Evolutionary conservation across 2,888 invertebrate species (phyloP).

Genomic region (Tinea semifulvella): DNA sequence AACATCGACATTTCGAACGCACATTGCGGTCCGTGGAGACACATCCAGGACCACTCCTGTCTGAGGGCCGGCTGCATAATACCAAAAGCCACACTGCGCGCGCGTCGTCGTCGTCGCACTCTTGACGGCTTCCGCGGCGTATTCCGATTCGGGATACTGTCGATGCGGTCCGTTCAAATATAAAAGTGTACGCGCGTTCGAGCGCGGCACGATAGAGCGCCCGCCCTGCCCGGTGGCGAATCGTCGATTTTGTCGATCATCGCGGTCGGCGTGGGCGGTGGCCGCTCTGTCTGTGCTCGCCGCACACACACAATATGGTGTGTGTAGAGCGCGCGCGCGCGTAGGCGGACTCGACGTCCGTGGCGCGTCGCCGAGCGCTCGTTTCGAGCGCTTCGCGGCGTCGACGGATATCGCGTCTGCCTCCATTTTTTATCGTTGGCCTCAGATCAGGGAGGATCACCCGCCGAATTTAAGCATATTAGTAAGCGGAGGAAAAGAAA

Average conservation of each 20-base stretch:
- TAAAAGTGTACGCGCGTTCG: too few species aligned
- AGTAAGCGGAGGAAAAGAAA: slow-evolving; percentile 78
- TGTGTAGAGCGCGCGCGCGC: too few species aligned
- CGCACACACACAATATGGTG: too few species aligned
- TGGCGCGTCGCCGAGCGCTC: slow-evolving; percentile 21
- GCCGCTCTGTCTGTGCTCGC: too few species aligned
- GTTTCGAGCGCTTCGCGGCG: slow-evolving; percentile 24
- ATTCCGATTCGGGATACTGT: too few species aligned
- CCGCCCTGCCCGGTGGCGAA: too few species aligned
- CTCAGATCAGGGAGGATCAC: slow-evolving; percentile 51
- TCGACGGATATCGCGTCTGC: slow-evolving; percentile 25
- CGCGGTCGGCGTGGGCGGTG: too few species aligned
- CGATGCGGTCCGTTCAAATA: too few species aligned
- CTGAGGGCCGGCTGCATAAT: slow-evolving; percentile 46
- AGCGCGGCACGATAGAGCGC: too few species aligned
- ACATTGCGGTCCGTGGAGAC: slow-evolving; percentile 62
- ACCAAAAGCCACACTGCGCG: slow-evolving; percentile 14
- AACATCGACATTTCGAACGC: slow-evolving; percentile 72
- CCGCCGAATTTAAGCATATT: slow-evolving; percentile 72
- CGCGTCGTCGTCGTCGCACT: not conserved
- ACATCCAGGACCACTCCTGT: slow-evolving; percentile 54
- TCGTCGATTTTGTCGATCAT: too few species aligned
- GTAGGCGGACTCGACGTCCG: too few species aligned
- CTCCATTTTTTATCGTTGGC: slow-evolving; percentile 31
- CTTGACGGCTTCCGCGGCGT: not conserved